Conservation (phyloP, 2,888 invertebrate species). For the Lasius platythorax region DNA sequence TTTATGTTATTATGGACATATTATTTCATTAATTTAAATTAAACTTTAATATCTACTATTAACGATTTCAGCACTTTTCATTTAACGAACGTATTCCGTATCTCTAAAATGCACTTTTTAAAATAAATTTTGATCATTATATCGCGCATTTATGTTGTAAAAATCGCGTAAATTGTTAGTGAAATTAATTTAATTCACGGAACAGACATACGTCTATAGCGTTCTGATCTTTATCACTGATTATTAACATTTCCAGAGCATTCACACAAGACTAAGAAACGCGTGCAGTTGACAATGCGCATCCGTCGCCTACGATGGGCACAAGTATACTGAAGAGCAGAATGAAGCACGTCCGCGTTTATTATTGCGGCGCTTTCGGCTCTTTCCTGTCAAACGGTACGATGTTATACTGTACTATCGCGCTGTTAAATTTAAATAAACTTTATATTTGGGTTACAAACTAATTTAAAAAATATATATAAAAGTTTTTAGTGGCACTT, state of each 20-base stretch:
- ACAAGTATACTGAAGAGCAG: slow-evolving; percentile 63
- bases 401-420: slow-evolving; percentile 6
- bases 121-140: background rate
- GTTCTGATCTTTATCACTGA: background rate
- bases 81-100: background rate
- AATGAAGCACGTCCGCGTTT: slow-evolving; percentile 58
- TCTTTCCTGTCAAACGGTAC: slow-evolving; percentile 30
- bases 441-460: background rate
- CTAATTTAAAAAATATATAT: background rate
- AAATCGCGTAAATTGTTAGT: background rate
- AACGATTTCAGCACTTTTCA: background rate
- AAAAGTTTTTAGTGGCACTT: background rate
- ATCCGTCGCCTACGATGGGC: slow-evolving; percentile 64
- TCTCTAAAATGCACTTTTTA: slow-evolving; percentile 2
- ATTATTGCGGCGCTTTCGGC: slow-evolving; percentile 63
- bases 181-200: background rate
- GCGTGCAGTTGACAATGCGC: slow-evolving; percentile 1
- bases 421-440: background rate
- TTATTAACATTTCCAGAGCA: slow-evolving; percentile 44
- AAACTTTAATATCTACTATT: background rate
- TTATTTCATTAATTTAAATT: slow-evolving; percentile 36
- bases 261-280: slow-evolving; percentile 5
- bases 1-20: slow-evolving; percentile 1
- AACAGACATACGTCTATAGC: background rate
- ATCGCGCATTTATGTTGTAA: background rate